Conservation (phyloP, 2,113 vertebrate species). For the Fulmarus glacialis region DNA sequence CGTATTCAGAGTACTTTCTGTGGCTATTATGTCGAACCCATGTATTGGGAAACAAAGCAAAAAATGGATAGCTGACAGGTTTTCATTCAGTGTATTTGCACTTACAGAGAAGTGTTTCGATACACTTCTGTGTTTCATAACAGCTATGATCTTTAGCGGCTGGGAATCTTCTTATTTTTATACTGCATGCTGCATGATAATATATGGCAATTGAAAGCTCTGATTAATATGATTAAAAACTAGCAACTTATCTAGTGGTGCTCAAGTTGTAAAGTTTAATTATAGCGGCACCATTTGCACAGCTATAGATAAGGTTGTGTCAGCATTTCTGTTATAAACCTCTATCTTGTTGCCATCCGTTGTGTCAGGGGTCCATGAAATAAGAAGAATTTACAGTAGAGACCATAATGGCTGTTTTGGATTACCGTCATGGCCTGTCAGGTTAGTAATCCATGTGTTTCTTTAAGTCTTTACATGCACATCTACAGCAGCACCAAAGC, state of each 20-base stretch:
- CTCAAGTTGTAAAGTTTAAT: conserved; percentile 67
- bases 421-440: background rate
- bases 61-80: background rate
- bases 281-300: conserved; percentile 48
- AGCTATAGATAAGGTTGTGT: conserved; percentile 53
- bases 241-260: conserved; percentile 50
- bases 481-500: background rate
- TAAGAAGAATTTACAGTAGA: background rate
- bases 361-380: conserved; percentile 21
- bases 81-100: conserved; percentile 28
- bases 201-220: conserved; percentile 50
- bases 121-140: conserved; percentile 51
- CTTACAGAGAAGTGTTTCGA: background rate
- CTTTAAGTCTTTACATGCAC: background rate
- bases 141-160: conserved; percentile 19
- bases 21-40: background rate
- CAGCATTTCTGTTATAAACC: conserved; percentile 69
- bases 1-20: background rate
- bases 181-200: conserved; percentile 20
- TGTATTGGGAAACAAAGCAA: background rate
- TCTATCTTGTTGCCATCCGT: background rate
- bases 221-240: conserved; percentile 70
- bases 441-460: background rate
- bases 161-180: conserved; percentile 39
- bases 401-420: background rate